Evolutionary conservation across 2,113 vertebrate species (phyloP), one percentile per base, ranked within the genome.

Genomic region (Dicaeum eximium): DNA sequence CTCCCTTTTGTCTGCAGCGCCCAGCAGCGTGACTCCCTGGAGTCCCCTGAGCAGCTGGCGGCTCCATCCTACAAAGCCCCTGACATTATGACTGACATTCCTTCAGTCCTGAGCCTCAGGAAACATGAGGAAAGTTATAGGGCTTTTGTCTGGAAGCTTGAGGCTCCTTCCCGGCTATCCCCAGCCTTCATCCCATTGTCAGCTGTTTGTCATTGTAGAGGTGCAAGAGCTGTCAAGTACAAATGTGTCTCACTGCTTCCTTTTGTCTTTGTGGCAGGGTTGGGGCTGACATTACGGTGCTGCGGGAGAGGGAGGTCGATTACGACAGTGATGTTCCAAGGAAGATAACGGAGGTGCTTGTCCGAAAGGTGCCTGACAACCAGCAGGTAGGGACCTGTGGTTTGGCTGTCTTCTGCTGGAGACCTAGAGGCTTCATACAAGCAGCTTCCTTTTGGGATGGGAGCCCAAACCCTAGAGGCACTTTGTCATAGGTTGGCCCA

Each of bases 281-380:
- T 40, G 99, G 99, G 71, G 99, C 99, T 57, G 99, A 99, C 83
- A 99, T 99, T 90, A 98, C 99, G 0, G 98, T 99, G 74, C 98
- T 99, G 57, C 98, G 99, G 94, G 98, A 99, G 93, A 97, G 98
- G 38, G 99, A 99, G 89, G 98, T 99, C 7, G 99, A 99, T 95
- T 99, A 99, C 3, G 99, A 99, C 73, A 98, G 98, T 0, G 99
- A 99, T 4, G 88, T 97, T 50, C 98, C 99, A 58, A 98, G 98
- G 79, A 99, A 98, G 96, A 99, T 99, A 87, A 99, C 99, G 0
- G 99, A 99, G 92, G 99, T 99, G 92, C 98, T 99, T 53, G 98
- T 99, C 87, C 98, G 99, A 82, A 99, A 99, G 95, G 99, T 99
- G 81, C 99, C 99, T 28, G 99, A 99, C 96, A 99, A 99, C 97